Percentiles rank a stretch among this genome's conserved stretches.
These are phyloP conservation scores for Notothenia coriiceps DNA, from an alignment of 2,113 vertebrate species.

Conservation along the genomic window DNA sequence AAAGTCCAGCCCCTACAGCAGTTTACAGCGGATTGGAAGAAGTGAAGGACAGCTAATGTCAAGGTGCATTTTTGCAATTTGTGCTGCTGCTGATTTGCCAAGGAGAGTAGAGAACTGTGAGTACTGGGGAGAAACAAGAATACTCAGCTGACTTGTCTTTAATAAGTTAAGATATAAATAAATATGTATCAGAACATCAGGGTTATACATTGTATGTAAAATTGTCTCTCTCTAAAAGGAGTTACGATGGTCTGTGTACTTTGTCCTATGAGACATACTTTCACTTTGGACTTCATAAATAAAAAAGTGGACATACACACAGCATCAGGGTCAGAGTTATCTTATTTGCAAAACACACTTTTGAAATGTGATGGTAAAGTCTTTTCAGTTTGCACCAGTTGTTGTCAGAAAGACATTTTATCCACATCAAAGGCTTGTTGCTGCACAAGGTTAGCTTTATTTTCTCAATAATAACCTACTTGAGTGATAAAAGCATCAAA, in stretches of 20 bases:
- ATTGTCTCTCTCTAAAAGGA: background rate
- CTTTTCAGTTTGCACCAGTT: slow-evolving; percentile 5
- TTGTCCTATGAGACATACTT: background rate
- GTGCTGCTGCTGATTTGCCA: slow-evolving; percentile 1
- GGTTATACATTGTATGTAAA: background rate
- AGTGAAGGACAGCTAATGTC: slow-evolving; percentile 21
- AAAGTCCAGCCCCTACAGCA: slow-evolving; percentile 9
- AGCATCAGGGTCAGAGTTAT: background rate
- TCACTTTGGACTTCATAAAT: background rate
- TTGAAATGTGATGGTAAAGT: slow-evolving; percentile 7
- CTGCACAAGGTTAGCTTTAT: slow-evolving; percentile 4
- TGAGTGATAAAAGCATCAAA: background rate
- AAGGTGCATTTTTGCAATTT: slow-evolving; percentile 20
- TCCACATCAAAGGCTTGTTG: slow-evolving; percentile 24
- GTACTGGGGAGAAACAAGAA: background rate
- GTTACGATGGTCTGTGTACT: background rate
- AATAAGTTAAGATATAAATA: background rate
- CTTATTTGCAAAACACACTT: background rate
- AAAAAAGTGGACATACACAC: slow-evolving; percentile 3
- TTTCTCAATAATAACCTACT: background rate
- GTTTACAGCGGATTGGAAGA: background rate
- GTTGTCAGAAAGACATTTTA: slow-evolving; percentile 29
- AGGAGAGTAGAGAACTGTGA: background rate
- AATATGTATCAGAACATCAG: background rate
- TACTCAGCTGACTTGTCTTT: background rate